Percentiles rank a stretch among this genome's conserved stretches.
phyloP scores from a whole-genome alignment of 2,797 vertebrate species.

The Falco cherrug region DNA sequence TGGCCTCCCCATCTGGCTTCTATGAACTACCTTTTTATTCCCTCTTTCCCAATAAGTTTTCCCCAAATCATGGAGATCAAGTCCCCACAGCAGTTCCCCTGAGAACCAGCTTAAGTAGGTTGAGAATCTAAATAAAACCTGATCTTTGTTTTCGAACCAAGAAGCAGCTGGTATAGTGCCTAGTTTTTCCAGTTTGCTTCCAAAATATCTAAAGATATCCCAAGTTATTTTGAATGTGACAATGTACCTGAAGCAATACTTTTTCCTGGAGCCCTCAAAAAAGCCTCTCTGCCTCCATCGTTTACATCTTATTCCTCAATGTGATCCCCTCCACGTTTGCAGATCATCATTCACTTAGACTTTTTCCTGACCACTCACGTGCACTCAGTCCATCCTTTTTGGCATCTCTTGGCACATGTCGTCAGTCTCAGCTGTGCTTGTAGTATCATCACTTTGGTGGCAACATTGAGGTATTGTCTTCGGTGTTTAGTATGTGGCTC shows the following conservation, averaged over 20 bases:
- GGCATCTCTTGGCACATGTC: neutral
- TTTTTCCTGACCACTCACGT: neutral
- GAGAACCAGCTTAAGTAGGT: neutral
- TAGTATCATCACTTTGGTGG: neutral
- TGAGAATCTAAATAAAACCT: constrained; percentile 51
- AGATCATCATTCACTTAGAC: neutral
- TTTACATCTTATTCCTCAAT: neutral
- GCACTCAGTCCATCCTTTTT: neutral
- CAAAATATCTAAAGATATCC: constrained; percentile 31
- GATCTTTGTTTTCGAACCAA: constrained; percentile 36
- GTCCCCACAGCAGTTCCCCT: neutral
- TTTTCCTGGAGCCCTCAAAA: neutral
- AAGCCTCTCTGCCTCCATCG: neutral
- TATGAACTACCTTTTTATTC: constrained; percentile 63
- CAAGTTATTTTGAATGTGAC: constrained; percentile 7
- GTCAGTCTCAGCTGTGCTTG: neutral
- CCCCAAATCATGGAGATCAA: neutral
- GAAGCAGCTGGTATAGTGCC: constrained; percentile 29
- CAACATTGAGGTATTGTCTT: neutral
- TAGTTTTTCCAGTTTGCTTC: constrained; percentile 31
- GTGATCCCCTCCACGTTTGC: neutral
- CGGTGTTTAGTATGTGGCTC: neutral
- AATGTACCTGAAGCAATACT: neutral
- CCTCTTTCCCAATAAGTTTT: constrained; percentile 34
- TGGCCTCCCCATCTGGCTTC: constrained; percentile 65